phyloP scores from a whole-genome alignment of 2,113 vertebrate genomes.

The Xerus inauris region DNA sequence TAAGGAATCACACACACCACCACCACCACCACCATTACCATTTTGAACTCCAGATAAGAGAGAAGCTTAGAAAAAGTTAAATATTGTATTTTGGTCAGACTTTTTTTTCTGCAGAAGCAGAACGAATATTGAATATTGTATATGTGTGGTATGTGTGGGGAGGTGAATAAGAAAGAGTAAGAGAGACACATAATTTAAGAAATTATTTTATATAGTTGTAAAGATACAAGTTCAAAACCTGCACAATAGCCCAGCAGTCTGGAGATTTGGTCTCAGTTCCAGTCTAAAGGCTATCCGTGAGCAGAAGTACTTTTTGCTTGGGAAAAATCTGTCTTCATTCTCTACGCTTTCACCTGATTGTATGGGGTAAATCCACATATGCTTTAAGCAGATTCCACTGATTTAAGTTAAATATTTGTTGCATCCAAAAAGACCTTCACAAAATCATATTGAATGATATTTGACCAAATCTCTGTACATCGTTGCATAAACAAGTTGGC shows the following conservation, averaged over 20 bases:
- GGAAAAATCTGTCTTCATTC: background rate
- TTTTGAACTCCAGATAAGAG: background rate
- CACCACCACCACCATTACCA: background rate
- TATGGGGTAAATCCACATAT: background rate
- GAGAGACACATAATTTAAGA: background rate
- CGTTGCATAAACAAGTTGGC: background rate
- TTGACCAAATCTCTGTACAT: background rate
- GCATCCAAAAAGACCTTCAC: background rate
- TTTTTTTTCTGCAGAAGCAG: background rate
- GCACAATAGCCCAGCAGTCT: too few relatives aligned
- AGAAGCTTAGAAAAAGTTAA: background rate
- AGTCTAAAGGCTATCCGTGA: background rate
- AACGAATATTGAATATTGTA: background rate
- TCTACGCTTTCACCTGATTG: background rate
- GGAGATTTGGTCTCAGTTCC: background rate
- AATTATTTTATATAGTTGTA: too few relatives aligned
- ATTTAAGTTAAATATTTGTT: background rate
- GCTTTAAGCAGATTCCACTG: background rate
- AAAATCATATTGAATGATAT: background rate
- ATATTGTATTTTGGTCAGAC: background rate
- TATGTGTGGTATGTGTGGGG: background rate
- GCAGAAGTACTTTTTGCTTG: background rate
- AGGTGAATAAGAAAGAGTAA: background rate
- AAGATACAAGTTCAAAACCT: background rate
- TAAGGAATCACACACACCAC: background rate